Evolutionary conservation across 2,113 vertebrate species (phyloP), one percentile per base, ranked within the genome.

Genomic region (Charina bottae): DNA sequence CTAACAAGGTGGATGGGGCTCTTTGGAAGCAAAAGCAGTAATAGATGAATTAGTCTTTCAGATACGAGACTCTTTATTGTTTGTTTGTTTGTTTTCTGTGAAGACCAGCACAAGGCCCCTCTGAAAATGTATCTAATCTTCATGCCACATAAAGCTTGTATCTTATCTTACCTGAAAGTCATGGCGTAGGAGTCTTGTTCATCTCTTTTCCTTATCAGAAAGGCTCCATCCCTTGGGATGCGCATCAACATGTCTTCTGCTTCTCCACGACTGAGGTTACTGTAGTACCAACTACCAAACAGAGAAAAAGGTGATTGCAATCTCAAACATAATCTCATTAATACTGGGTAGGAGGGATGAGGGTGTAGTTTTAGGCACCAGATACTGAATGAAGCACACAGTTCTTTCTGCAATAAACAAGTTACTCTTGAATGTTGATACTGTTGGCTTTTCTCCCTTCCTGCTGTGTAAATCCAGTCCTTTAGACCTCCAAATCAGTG

Each of bases 211-310:
- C 99, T 98, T 93, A 99, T 98, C 78, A 99, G 98, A 96, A 99
- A 99, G 23, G 99, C 99, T 95, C 99, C 99, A 0, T 99, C 99
- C 62, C 99, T 98, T 93, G 99, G 99, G 54, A 99, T 98, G 93
- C 98, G 93, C 98, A 99, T 98, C 92, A 99, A 96, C 98, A 99
- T 99, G 93, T 99, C 99, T 96, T 99, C 99, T 0, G 99, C 99
- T 92, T 99, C 98, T 6, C 99, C 99, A 8, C 99, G 97, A 96
- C 99, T 99, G 97, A 99, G 97, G 92, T 99, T 98, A 78, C 96
- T 97, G 15, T 99, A 99, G 96, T 99, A 99, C 99, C 99, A 99
- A 15, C 99, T 99, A 78, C 24, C 86, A 55, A 95, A 83, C 7
- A 37, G 89, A 87, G 86, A 95, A 91, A 3, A 58, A 87, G 59